phyloP scores from a whole-genome alignment of 2,113 vertebrate species.

The Gasterosteus nipponicus region DNA sequence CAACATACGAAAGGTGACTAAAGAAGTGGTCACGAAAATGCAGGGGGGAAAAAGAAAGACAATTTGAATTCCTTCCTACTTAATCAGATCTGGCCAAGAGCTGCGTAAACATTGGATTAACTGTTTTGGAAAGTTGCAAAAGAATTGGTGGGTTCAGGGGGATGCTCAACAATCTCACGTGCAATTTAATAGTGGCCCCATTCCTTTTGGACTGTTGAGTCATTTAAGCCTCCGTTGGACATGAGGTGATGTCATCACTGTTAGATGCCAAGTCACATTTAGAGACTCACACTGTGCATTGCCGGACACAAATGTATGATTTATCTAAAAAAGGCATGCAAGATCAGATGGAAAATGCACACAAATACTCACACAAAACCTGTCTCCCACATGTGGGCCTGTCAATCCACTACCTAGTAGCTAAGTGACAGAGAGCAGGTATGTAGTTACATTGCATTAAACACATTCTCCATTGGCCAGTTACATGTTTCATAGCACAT shows the following conservation, averaged over 20 bases:
- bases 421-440: not conserved
- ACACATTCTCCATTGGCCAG: not conserved
- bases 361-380: not conserved
- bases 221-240: not conserved
- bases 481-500: slow-evolving; percentile 4
- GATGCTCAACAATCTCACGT: too few relatives aligned
- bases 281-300: not conserved
- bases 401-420: not conserved
- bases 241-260: not conserved
- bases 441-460: not conserved
- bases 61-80: not conserved
- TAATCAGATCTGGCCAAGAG: not conserved
- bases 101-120: not conserved
- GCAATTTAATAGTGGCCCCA: not conserved
- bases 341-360: not conserved
- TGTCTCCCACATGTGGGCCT: not conserved
- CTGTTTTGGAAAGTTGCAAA: slow-evolving; percentile 3
- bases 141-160: not conserved
- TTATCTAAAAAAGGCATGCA: not conserved
- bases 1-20: not conserved
- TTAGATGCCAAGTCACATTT: not conserved
- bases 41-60: too few relatives aligned
- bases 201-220: not conserved
- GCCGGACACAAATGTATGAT: not conserved
- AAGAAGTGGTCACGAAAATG: not conserved